Percentiles rank a stretch among this genome's conserved stretches.
These are phyloP conservation scores for Lagria hirta DNA, from an alignment of 2,888 invertebrate species.

Conservation along the genomic window DNA sequence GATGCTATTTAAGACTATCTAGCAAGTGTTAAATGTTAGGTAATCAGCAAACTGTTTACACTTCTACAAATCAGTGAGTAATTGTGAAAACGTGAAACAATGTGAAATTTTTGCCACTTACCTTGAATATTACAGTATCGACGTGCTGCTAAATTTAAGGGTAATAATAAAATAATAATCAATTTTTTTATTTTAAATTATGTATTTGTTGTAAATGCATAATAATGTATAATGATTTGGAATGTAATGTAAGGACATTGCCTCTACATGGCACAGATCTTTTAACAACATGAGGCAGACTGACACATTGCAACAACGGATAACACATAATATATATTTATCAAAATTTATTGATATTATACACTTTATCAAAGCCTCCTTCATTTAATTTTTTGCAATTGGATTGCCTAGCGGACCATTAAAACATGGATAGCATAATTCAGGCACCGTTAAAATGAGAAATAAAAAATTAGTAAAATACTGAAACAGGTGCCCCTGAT, in stretches of 20 bases:
- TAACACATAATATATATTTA: constrained; percentile 37
- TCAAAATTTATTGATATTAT: constrained; percentile 33
- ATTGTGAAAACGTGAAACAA: too few species aligned
- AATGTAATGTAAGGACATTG: constrained; percentile 51
- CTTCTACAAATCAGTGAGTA: too few species aligned
- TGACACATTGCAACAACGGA: constrained; percentile 39
- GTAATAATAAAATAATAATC: too few species aligned
- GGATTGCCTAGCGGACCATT: constrained; percentile 45
- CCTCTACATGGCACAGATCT: constrained; percentile 50
- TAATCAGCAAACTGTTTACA: too few species aligned
- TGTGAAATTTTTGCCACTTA: too few species aligned
- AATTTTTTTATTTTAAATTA: constrained; percentile 35
- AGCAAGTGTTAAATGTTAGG: too few species aligned
- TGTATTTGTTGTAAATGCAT: constrained; percentile 49
- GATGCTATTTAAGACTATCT: too few species aligned
- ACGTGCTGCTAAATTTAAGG: too few species aligned
- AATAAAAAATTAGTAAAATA: constrained; percentile 23
- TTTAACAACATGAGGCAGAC: constrained; percentile 47
- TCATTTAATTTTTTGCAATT: constrained; percentile 48
- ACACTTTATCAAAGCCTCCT: constrained; percentile 42
- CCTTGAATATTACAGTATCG: too few species aligned
- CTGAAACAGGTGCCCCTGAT: constrained; percentile 27
- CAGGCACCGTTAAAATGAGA: constrained; percentile 37
- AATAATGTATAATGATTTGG: constrained; percentile 45
- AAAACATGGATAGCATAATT: constrained; percentile 48